Base-by-base conservation (phyloP, 2,888 invertebrate species). In the Pseudolycoriella hygida region DNA sequence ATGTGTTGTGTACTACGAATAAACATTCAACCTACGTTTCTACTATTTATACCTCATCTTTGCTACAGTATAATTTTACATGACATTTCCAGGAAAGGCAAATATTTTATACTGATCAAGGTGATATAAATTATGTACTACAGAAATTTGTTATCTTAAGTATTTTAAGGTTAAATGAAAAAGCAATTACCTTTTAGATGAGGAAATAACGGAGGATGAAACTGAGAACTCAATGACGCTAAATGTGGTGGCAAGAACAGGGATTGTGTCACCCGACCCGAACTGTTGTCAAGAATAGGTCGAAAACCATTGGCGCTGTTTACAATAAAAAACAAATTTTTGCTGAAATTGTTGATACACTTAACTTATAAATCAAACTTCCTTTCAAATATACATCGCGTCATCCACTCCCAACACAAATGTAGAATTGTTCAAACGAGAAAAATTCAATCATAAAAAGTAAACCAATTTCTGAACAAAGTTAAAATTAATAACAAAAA, bases 241-340 rank as follows among this genome's bases (percentile, higher is more conserved):
- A 87, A 69, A 62, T 86, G 86, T 12, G 86, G 84, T 43, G 86
- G 84, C 59, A 87, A 77, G 68, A 88, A 87, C 48, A 88, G 69
- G 12, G 86, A 84, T 47, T 84, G 80, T 47, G 71, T 72, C 60
- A 70, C 61, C 57, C 71, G 60, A 54, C 70, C 67, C 45, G 55
- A 50, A 38, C 69, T 70, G 14, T 68, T 68, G 50, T 74, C 74
- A 49, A 75, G 59, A 20, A 76, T 71, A 12, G 77, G 73, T 49
- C 74, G 61, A 59, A 75, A 73, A 50, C 73, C 71, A 49, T 72
- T 69, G 55, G 65, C 61, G 54, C 77, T 77, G 69, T n/a, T n/a
- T n/a, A 31, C 69, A 71, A 41, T 40, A 51, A 48, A 47, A 44
- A 39, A 11, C 18, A 19, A 43, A 18, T 32, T n/a, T n/a, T n/a